phyloP scores from a whole-genome alignment of 2,113 vertebrate genomes.

The Mesembrinibis cayennensis region DNA sequence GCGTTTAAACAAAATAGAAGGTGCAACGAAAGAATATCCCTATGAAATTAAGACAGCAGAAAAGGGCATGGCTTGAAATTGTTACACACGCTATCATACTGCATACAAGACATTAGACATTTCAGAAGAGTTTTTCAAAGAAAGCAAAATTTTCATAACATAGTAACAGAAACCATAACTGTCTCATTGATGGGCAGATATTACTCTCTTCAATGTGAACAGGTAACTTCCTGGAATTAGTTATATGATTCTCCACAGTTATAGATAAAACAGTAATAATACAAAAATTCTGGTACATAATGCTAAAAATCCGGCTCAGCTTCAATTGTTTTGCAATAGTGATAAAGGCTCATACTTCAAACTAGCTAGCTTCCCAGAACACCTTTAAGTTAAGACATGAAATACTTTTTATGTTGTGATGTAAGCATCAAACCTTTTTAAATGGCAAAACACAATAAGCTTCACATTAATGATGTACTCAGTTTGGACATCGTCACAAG shows the following conservation, averaged over 20 bases:
- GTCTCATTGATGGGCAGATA: background rate
- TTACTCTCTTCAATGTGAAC: background rate
- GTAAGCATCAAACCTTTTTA: background rate
- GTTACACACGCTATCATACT: conserved; percentile 1
- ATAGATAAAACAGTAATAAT: background rate
- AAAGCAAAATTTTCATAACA: background rate
- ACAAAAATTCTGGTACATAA: background rate
- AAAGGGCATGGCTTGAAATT: conserved; percentile 53
- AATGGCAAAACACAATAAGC: background rate
- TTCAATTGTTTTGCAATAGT: background rate
- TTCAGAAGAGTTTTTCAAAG: conserved; percentile 72
- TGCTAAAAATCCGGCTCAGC: background rate
- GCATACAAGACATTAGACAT: conserved; percentile 63
- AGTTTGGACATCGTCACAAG: background rate
- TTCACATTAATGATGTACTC: background rate
- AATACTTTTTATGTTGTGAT: background rate
- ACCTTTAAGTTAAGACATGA: background rate
- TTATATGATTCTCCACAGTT: conserved; percentile 26
- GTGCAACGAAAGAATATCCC: conserved; percentile 98
- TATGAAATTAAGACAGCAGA: conserved; percentile 59
- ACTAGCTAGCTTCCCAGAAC: background rate
- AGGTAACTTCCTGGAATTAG: conserved; percentile 4
- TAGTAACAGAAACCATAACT: background rate
- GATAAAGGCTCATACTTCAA: background rate
- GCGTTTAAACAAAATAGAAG: conserved; percentile 96